Evolutionary conservation across 2,888 invertebrate genomes (phyloP).

Genomic region (Chorisops tibialis): DNA sequence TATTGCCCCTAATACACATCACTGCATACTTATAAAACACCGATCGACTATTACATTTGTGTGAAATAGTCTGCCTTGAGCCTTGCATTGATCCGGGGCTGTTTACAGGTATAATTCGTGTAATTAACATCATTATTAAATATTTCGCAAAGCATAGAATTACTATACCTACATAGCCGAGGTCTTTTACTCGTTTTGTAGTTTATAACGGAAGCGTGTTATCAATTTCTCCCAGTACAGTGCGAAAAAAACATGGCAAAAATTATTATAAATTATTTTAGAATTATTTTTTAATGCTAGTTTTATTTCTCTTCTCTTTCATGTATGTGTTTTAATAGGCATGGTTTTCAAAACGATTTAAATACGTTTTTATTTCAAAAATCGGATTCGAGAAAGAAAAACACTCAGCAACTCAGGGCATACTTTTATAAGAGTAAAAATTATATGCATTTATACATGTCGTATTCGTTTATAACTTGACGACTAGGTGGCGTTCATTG

Average conservation of each 20-base stretch:
- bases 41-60: too few relatives aligned
- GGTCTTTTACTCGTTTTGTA: too few relatives aligned
- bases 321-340: background rate
- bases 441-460: slow-evolving; percentile 19
- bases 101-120: slow-evolving; percentile 9
- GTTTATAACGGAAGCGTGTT: slow-evolving; percentile 19
- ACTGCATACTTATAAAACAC: too few relatives aligned
- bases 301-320: slow-evolving; percentile 10
- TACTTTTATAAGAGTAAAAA: background rate
- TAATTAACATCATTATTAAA: slow-evolving; percentile 13
- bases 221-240: slow-evolving; percentile 4
- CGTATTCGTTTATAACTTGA: slow-evolving; percentile 13
- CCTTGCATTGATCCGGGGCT: background rate
- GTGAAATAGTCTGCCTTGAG: background rate
- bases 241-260: slow-evolving; percentile 1
- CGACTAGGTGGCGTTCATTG: background rate
- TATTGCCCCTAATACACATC: too few relatives aligned
- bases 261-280: background rate
- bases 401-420: slow-evolving; percentile 5
- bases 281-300: slow-evolving; percentile 6
- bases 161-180: background rate
- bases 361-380: background rate
- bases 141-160: background rate
- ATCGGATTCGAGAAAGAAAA: background rate
- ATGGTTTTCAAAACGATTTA: background rate